Conservation (phyloP, 2,888 invertebrate genomes). For the Apotomis turbidana region DNA sequence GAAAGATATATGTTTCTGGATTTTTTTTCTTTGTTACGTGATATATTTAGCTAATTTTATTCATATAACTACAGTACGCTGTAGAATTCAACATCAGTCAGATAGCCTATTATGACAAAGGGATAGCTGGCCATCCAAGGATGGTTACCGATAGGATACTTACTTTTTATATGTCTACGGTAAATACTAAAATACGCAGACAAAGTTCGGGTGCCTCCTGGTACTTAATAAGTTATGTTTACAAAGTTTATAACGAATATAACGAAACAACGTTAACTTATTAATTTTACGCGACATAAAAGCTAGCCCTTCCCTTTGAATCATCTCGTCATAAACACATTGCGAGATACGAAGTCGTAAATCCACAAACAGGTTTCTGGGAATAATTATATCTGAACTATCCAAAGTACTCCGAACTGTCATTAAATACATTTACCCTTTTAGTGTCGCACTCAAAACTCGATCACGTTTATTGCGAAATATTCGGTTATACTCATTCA, state of each 20-base stretch:
- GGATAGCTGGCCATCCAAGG: no score
- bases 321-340: conserved; percentile 29
- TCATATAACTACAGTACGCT: no score
- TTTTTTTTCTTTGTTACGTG: no score
- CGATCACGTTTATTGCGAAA: conserved; percentile 33
- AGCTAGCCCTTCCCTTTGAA: conserved; percentile 19
- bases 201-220: no score
- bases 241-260: background rate
- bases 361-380: conserved; percentile 15
- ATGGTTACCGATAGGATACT: no score
- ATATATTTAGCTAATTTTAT: no score
- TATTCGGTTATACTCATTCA: conserved; percentile 47
- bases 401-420: conserved; percentile 1
- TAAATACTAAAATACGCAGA: no score
- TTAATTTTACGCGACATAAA: background rate
- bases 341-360: conserved; percentile 23
- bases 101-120: no score
- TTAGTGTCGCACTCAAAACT: conserved; percentile 32
- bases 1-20: no score
- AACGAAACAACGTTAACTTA: background rate
- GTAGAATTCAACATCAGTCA: no score
- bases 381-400: conserved; percentile 28
- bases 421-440: conserved; percentile 24
- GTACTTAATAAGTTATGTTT: no score
- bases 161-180: no score